These are phyloP conservation scores for Lichenostomus cassidix DNA, from an alignment of 2,113 vertebrate species.

Conservation along the genomic window DNA sequence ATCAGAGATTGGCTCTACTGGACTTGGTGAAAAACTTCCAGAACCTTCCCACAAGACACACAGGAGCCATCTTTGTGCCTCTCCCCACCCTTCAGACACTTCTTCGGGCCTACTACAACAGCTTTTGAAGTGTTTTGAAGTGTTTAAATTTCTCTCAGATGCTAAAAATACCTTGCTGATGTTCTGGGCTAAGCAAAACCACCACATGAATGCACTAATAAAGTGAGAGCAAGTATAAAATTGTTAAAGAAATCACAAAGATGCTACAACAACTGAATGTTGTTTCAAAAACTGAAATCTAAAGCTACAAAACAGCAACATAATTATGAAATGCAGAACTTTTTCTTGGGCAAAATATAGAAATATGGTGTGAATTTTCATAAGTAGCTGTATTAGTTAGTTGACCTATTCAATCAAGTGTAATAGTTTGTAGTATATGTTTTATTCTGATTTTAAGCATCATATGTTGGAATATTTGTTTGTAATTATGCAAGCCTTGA, in stretches of 20 bases:
- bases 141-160: too few species aligned
- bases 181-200: too few species aligned
- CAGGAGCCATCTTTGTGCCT: too few species aligned
- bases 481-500: background rate
- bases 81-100: too few species aligned
- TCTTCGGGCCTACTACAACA: too few species aligned
- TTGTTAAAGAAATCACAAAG: background rate
- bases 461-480: background rate
- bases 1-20: too few species aligned
- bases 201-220: background rate
- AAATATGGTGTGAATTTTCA: background rate
- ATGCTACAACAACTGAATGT: background rate
- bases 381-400: background rate
- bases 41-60: too few species aligned
- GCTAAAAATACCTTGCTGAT: too few species aligned
- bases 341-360: background rate
- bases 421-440: background rate
- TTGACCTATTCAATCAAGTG: background rate
- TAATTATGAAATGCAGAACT: background rate
- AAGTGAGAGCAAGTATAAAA: background rate
- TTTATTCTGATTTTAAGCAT: background rate
- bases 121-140: too few species aligned
- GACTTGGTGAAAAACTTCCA: too few species aligned
- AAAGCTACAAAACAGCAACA: background rate
- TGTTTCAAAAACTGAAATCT: background rate